These are phyloP conservation scores for Castor canadensis DNA, from an alignment of 2,113 vertebrate species.

Conservation along the genomic window DNA sequence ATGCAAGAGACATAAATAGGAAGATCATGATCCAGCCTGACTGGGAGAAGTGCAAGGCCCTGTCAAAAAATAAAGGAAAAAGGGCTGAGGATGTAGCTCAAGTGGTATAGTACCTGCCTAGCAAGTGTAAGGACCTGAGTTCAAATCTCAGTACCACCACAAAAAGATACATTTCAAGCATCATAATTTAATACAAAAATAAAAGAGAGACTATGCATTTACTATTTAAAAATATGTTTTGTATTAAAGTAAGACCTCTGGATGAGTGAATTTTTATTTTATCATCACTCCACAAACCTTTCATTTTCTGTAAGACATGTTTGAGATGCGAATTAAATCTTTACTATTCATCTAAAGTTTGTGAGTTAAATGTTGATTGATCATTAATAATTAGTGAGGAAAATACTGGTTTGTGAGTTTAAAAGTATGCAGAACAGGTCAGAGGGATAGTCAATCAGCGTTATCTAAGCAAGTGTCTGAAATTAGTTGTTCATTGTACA, in stretches of 20 bases:
- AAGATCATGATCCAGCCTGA: too few relatives aligned
- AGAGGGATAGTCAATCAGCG: neutral
- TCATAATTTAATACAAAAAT: neutral
- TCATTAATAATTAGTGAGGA: conserved; percentile 18
- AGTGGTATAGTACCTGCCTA: too few relatives aligned
- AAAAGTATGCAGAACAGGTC: neutral
- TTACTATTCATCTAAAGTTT: neutral
- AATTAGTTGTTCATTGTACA: neutral
- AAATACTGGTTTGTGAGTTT: neutral
- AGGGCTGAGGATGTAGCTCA: too few relatives aligned
- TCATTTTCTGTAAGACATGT: conserved; percentile 25
- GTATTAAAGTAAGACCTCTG: neutral
- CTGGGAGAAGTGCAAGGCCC: too few relatives aligned
- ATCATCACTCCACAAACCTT: neutral
- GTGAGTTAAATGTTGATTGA: neutral
- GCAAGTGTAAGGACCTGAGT: too few relatives aligned
- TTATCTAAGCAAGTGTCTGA: neutral
- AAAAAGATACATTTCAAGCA: conserved; percentile 8
- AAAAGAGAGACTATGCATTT: neutral
- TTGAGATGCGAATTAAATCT: conserved; percentile 25
- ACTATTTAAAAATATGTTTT: conserved; percentile 13
- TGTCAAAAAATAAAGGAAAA: too few relatives aligned
- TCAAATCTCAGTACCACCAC: too few relatives aligned
- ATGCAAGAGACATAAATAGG: too few relatives aligned
- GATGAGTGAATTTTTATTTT: conserved; percentile 14